phyloP scores from a whole-genome alignment of 2,113 vertebrate genomes.

The Gorsachius goisagi region DNA sequence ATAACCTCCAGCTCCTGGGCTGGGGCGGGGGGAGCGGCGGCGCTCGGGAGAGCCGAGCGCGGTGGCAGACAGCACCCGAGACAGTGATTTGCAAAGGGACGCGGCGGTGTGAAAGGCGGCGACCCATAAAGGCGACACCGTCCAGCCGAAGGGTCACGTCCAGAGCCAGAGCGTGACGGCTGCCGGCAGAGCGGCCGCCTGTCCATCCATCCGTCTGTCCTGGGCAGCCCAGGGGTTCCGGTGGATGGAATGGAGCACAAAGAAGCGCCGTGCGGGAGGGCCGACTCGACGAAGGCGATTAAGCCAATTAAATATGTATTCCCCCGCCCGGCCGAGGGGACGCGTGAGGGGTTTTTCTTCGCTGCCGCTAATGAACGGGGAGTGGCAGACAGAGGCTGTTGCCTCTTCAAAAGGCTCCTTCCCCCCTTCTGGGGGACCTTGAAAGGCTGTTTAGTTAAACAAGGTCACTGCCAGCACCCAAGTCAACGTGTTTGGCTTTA shows the following conservation, averaged over 20 bases:
- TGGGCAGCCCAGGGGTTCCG: neutral
- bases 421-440: neutral
- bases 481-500: neutral
- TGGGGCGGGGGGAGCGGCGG: accelerated
- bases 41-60: neutral
- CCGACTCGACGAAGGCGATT: neutral
- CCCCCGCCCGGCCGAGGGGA: neutral
- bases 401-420: neutral
- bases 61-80: neutral
- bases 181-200: neutral
- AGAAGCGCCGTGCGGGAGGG: neutral
- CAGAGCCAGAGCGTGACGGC: neutral
- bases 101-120: neutral
- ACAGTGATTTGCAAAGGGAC: neutral
- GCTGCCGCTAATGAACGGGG: neutral
- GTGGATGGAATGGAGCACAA: conserved; percentile 10
- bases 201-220: neutral
- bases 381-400: neutral
- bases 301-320: conserved; percentile 43
- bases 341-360: neutral
- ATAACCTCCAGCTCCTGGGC: neutral
- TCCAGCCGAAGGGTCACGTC: neutral
- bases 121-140: neutral
- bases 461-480: conserved; percentile 32
- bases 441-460: conserved; percentile 36